Base-by-base conservation (phyloP, 2,797 vertebrate species). In the Centroberyx gerrardi region DNA sequence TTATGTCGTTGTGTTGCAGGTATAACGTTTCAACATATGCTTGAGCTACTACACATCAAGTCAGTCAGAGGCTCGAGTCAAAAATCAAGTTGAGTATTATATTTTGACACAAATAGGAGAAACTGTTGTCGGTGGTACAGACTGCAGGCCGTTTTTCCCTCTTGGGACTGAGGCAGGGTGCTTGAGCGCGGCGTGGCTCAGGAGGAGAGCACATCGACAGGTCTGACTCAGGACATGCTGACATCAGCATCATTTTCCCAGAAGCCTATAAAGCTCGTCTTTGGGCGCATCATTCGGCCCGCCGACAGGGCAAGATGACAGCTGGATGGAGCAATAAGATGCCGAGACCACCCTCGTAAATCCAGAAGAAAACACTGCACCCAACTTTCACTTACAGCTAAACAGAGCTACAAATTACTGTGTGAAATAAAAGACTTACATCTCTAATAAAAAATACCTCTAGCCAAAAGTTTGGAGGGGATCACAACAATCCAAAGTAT, bases 171-270 rank as follows among this genome's bases (percentile, higher is more conserved):
- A 85, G 68, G 67, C 63, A 49, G 61, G 52, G 72, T 73, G 76
- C 74, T 55, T 9, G 31, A 70, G 73, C 14, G 15, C 10, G 31
- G 59, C 14, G 18, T 49, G 66, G 71, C 70, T 55, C n/a, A 55
- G 69, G 58, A 48, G 63, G 64, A 33, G 74, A 76, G 76, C 74
- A 62, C 83, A 69, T 80, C 31, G 88, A 90, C 89, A 84, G 84
- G 82, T 89, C 89, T 92, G 85, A 85, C 68, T 92, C 87, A 88
- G 88, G 85, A 91, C 80, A 46, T 88, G 91, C 90, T 90, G 92
- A 93, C 80, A 86, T 92, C 86, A 92, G 92, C 91, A 90, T 74
- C 68, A 71, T 89, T 90, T 92, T 91, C 91, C 83, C 86, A 92
- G 89, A 93, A 89, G 85, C 86, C 78, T 54, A 74, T 78, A 81